Evolutionary conservation across 2,888 invertebrate genomes (phyloP), one percentile per base, ranked within the genome.

Genomic region (Dryadula phaetusa): DNA sequence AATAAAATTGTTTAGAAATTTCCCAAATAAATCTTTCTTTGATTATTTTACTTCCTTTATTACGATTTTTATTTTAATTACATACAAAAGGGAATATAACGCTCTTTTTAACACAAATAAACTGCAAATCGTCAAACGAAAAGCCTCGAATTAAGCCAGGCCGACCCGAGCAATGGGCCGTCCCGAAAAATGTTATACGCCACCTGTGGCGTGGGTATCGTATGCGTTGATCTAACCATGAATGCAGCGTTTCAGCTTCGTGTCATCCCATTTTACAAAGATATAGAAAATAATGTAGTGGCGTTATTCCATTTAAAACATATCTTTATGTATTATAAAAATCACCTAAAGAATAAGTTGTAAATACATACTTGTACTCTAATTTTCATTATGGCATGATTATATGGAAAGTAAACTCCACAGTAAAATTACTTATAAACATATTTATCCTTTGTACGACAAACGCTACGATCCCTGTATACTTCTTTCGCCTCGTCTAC

Each of bases 201-300:
- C 93, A 93, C 93, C 93, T 93, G 93, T 93, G 84, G 93, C 86
- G 79, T 74, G 79, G 81, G 87, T 90, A 91, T 90, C 90, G 91
- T 90, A 92, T 92, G 92, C 92, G 88, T 88, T 90, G 90, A 92
- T 91, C 91, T 82, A 79, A 76, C 80, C 79, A 79, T 82, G 83
- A 83, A 84, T 90, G 88, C 88, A 87, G 78, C 79, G 80, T 75
- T 78, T 75, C 75, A 75, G 80, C 76, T 77, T 74, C 75, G 75
- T 69, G 74, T 77, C 77, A 78, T 75, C 69, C 70, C 62, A 28
- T 69, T 70, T 66, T 64, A 84, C 86, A 78, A 66, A 71, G 85
- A 87, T 83, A 64, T 86, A 84, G 64, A 66, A 70, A 72, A 44
- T n/a, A 37, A 14, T 2, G 52, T 54, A 49, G 54, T n/a, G 66